Evolutionary conservation across 1,140 invertebrate species (phyloP), one percentile per base, ranked within the genome.

Genomic region (Conus betulinus): DNA sequence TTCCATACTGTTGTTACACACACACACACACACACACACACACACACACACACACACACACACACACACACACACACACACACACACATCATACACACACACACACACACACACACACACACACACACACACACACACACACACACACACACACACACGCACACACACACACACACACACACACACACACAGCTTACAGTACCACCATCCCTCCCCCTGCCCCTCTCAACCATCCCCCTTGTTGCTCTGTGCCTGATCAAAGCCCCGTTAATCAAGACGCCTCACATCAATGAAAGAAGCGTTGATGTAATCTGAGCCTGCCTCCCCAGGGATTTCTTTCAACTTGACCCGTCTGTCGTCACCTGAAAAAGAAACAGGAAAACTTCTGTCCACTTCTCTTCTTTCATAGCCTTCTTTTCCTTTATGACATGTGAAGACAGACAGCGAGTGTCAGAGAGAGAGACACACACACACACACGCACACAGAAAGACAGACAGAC

Each of bases 261-360:
- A 8, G 15, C 57, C 57, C 8, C 57, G 8, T 11, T 15, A 1
- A 60, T 8, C 57, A 60, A 15, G 8, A 8, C 8, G 39, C 13
- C 85, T 87, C 57, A 98, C 98, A 96, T 99, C 98, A 94, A 99
- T 98, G 94, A 98, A 99, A 57, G 98, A 99, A 88, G 98, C 98
- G 95, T 99, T 99, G 93, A 99, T 97, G 94, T 99, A 99, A 96
- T 99, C 98, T 6, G 98, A 92, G 86, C 90, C 98, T 95, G 98
- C 97, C 76, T 97, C 97, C 63, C 94, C 93, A 90, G 97, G 97
- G 27, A 97, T 97, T 88, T 97, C 96, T 91, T 97, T 96, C 95
- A 99, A 96, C 90, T 99, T 98, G 91, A 99, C 98, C 93, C 98
- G 97, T 95, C 99, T 99, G 96, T 99, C 99, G 96, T 99, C 98